Evolutionary conservation across 2,888 invertebrate species (phyloP).

Genomic region (Psylliodes chrysocephalus): DNA sequence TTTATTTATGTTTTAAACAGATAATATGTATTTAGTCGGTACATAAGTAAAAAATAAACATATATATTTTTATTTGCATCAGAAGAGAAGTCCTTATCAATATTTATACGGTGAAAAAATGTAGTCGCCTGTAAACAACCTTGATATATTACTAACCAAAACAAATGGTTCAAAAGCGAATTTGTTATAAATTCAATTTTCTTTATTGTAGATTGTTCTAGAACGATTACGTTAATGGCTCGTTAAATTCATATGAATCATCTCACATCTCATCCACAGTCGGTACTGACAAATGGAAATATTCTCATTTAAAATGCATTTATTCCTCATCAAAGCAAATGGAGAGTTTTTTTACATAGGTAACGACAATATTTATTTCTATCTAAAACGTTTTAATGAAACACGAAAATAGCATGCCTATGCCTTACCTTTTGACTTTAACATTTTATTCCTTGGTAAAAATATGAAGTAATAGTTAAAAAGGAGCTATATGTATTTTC

Average conservation of each 20-base stretch:
- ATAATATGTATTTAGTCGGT: too few species aligned
- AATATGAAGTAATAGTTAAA: too few species aligned
- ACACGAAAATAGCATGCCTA: too few species aligned
- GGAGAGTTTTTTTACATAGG: too few species aligned
- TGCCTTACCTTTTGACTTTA: too few species aligned
- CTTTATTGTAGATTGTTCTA: background rate
- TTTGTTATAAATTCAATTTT: background rate
- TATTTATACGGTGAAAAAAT: background rate
- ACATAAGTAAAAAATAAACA: background rate
- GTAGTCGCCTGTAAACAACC: background rate
- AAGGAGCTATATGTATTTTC: too few species aligned
- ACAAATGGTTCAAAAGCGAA: conserved; percentile 15
- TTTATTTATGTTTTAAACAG: too few species aligned
- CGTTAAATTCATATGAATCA: background rate
- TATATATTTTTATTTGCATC: background rate
- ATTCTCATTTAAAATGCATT: background rate
- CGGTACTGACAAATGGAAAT: background rate
- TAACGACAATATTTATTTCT: too few species aligned
- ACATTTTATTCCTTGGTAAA: too few species aligned
- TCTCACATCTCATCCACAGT: too few species aligned
- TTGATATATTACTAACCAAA: background rate
- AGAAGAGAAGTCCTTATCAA: background rate
- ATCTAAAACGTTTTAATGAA: too few species aligned
- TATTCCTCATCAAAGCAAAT: background rate
- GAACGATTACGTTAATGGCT: background rate